Evolutionary conservation across 1,140 invertebrate species (phyloP).

Genomic region (Luehdorfia chinensis): DNA sequence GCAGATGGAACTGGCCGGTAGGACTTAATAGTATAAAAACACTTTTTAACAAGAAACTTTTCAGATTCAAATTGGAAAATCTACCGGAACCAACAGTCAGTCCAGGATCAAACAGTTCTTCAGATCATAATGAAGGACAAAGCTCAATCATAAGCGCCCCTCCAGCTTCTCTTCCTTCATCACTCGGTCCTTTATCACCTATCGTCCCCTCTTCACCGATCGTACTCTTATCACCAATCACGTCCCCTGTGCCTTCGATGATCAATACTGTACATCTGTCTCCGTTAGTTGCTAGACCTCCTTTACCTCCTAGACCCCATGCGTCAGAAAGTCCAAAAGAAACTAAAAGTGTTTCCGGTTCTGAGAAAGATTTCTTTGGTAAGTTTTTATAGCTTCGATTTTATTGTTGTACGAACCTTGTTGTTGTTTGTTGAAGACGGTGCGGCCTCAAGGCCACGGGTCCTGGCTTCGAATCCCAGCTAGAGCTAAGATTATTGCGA

Average conservation of each 20-base stretch:
- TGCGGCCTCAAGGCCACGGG: too few species aligned
- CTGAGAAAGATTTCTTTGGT: constrained; percentile 55
- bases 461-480: too few species aligned
- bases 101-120: constrained; percentile 70
- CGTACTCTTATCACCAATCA: constrained; percentile 3
- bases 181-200: constrained; percentile 32
- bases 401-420: not conserved
- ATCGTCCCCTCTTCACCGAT: constrained; percentile 21
- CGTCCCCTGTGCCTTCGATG: constrained; percentile 21
- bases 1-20: too few species aligned
- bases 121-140: constrained; percentile 63
- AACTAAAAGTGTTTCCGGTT: constrained; percentile 40
- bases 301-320: constrained; percentile 44
- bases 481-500: too few species aligned
- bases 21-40: too few species aligned
- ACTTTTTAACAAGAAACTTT: constrained; percentile 10
- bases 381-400: constrained; percentile 28
- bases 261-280: constrained; percentile 38
- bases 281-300: constrained; percentile 46
- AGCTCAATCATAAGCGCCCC: constrained; percentile 60
- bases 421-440: too few species aligned
- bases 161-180: constrained; percentile 26
- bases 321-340: constrained; percentile 50
- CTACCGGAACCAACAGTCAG: constrained; percentile 62
- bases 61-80: constrained; percentile 70